Evolutionary conservation across 2,113 vertebrate species (phyloP), one percentile per base, ranked within the genome.

Genomic region (Passer montanus): DNA sequence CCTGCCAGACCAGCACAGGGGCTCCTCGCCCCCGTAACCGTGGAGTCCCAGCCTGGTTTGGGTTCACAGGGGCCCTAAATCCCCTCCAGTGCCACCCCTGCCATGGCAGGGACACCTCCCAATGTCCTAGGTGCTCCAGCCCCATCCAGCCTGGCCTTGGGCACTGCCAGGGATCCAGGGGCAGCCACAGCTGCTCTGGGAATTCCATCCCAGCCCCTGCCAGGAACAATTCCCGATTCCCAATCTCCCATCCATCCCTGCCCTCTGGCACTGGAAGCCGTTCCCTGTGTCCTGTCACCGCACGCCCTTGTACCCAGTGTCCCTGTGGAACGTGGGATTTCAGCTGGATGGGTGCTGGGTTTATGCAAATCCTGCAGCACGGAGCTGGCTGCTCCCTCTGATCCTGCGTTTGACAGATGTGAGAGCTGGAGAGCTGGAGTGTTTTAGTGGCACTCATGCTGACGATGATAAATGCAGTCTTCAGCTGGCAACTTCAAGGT

Each of bases 391-490:
- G 84, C 94, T 87, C 47, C 82, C 88, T 43, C 85, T 12, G 22
- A 6, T 41, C 66, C 69, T n/a, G 43, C 30, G 13, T 60, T 9
- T 95, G 79, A 91, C 87, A 87, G 95, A 96, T 96, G 96, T 97
- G 68, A 66, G 78, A 87, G 94, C 95, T 94, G 46, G 26, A 93
- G 91, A 94, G 84, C 90, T 64, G 30, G 75, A 95, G 89, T 74
- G 31, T 90, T 96, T 97, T 44, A 96, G 92, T 83, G 41, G 33
- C 2, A 4, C 90, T 96, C 55, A 9, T 80, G 90, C 95, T 95
- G 96, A 92, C 81, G 66, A 86, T 91, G 76, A 98, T 96, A 95
- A 97, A 98, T 98, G 96, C 88, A 97, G 92, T 94, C 97, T 95
- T 97, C 97, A 98, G 78, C 94, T 85, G 95, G 97, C 46, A 63